Evolutionary conservation across 2,888 invertebrate species (phyloP), one percentile per base, ranked within the genome.

Genomic region (Agriotes lineatus): DNA sequence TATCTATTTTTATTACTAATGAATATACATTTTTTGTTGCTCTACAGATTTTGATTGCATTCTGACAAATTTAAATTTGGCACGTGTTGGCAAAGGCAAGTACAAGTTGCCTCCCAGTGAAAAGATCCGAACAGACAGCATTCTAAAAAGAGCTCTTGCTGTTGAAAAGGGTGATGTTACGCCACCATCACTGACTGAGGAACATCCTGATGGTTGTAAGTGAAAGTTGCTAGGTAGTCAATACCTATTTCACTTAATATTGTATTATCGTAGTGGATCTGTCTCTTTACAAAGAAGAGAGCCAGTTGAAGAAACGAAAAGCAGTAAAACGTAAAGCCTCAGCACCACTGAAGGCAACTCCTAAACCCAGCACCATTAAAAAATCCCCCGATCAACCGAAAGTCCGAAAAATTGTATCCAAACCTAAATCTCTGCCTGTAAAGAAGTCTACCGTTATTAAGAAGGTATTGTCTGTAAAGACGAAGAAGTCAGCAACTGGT

Each of bases 191-290:
- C 88, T 93, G 71, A 93, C 93, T 0, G 93, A 93, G 82, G 94
- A 94, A 79, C 94, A 94, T 83, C 94, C 95, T 0, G 95, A 95
- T 85, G 94, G 94, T 79, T 85, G 93, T 94, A 83, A 89, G 93
- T 90, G 62, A n/a, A n/a, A n/a, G n/a, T n/a, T n/a, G n/a, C n/a
- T n/a, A n/a, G n/a, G n/a, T n/a, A n/a, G n/a, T n/a, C n/a, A n/a
- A n/a, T n/a, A n/a, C n/a, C n/a, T n/a, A n/a, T n/a, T n/a, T n/a
- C n/a, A n/a, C 18, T 42, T 16, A 48, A n/a, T 22, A 9, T 12
- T 48, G 18, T 18, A 2, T 20, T 44, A 9, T 19, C n/a, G 1
- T 39, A 94, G 94, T 95, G 87, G 95, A 95, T 82, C 87, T 95
- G 52, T 94, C 94, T 10, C 86, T 95, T 56, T 94, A 91, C 85